phyloP scores from a whole-genome alignment of 2,797 vertebrate species.

The Sorex maritimensis region DNA sequence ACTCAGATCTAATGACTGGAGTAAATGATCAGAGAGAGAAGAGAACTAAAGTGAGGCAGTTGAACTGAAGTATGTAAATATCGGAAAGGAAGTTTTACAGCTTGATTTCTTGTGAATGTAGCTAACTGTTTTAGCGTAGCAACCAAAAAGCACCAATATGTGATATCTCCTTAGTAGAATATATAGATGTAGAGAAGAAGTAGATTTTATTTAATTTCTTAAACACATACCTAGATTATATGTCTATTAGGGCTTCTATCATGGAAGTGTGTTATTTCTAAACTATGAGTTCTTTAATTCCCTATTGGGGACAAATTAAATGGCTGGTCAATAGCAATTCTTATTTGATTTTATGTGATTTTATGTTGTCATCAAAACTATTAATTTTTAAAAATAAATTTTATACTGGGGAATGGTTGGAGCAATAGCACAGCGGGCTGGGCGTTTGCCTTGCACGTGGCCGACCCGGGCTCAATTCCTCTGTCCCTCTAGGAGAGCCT shows the following conservation, averaged over 20 bases:
- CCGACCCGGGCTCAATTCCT: too few species aligned
- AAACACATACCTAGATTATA: neutral
- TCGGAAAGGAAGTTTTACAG: neutral
- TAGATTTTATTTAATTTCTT: slow-evolving; percentile 41
- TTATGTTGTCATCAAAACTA: slow-evolving; percentile 23
- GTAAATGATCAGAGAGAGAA: neutral
- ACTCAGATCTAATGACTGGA: neutral
- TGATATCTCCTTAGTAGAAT: neutral
- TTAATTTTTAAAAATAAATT: neutral
- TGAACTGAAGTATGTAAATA: neutral
- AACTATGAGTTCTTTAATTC: neutral
- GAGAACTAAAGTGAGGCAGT: neutral
- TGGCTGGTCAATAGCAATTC: neutral
- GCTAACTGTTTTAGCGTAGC: neutral
- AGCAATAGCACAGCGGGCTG: too few species aligned
- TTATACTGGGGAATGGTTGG: neutral
- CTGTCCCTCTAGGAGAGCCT: too few species aligned
- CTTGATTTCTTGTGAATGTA: neutral
- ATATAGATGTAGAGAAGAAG: neutral
- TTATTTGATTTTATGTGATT: slow-evolving; percentile 4
- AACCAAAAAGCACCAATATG: neutral
- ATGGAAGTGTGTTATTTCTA: neutral
- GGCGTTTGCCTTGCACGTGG: too few species aligned
- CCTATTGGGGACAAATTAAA: neutral
- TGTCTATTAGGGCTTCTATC: slow-evolving; percentile 11